Evolutionary conservation across 2,888 invertebrate species (phyloP).

Genomic region (Rugalucina vietnamica): DNA sequence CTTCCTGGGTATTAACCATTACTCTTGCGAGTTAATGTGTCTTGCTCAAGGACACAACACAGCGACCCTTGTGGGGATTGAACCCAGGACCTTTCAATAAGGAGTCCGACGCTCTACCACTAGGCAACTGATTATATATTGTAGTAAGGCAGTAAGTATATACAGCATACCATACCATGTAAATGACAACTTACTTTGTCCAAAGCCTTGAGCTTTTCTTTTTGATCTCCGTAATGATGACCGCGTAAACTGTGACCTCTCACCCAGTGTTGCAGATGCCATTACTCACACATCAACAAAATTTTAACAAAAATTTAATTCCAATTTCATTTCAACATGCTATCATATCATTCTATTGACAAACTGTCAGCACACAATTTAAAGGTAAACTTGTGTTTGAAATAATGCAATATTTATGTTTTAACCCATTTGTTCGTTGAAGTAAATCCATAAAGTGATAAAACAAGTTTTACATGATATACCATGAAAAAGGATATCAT

Average conservation of each 20-base stretch:
- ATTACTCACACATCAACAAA: neutral
- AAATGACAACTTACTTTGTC: constrained; percentile 55
- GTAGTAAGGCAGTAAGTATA: too few relatives aligned
- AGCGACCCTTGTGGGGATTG: too few relatives aligned
- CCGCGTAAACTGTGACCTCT: constrained; percentile 47
- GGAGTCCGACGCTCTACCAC: too few relatives aligned
- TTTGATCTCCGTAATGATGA: constrained; percentile 55
- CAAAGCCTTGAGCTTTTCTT: constrained; percentile 42
- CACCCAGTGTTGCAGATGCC: constrained; percentile 40
- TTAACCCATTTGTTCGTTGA: constrained; percentile 3
- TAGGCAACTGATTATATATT: too few relatives aligned
- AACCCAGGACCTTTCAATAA: too few relatives aligned
- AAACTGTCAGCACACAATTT: neutral
- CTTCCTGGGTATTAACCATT: too few relatives aligned
- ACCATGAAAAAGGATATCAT: neutral
- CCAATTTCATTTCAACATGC: neutral
- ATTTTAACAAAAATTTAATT: neutral
- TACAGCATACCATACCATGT: too few relatives aligned
- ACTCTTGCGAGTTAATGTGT: too few relatives aligned
- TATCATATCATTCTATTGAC: neutral
- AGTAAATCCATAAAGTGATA: neutral
- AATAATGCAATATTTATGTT: neutral
- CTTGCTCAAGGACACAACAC: too few relatives aligned
- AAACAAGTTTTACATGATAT: constrained; percentile 7
- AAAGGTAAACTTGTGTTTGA: neutral